phyloP scores from a whole-genome alignment of 2,888 invertebrate species.

The Venusia cambrica region DNA sequence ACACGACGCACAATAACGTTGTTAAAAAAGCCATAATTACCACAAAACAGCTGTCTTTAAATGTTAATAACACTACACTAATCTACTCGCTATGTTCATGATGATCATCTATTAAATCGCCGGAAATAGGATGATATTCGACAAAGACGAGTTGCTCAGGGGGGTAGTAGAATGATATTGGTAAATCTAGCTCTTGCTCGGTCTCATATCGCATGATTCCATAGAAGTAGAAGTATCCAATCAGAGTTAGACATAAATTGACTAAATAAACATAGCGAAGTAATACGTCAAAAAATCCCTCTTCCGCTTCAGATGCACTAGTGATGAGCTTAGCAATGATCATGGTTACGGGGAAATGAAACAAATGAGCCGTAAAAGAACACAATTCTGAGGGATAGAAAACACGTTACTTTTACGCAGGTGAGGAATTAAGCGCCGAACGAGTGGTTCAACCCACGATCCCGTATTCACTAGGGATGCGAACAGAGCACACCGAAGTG shows the following conservation, averaged over 20 bases:
- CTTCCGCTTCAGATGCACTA: neutral
- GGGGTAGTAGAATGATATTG: too few relatives aligned
- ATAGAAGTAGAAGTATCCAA: neutral
- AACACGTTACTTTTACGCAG: constrained; percentile 15
- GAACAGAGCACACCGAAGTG: too few relatives aligned
- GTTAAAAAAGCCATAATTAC: too few relatives aligned
- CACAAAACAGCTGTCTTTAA: too few relatives aligned
- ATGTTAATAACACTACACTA: too few relatives aligned
- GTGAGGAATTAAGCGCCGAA: neutral
- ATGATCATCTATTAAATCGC: too few relatives aligned
- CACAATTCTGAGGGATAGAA: constrained; percentile 1
- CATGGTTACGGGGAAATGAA: neutral
- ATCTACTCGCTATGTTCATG: too few relatives aligned
- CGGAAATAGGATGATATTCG: too few relatives aligned
- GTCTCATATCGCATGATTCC: neutral
- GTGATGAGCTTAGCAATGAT: neutral
- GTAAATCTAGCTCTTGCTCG: too few relatives aligned
- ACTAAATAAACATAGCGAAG: neutral
- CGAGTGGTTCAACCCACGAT: constrained; percentile 5
- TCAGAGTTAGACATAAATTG: neutral
- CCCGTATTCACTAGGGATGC: constrained; percentile 7
- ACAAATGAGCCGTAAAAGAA: too few relatives aligned
- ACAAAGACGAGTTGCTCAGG: too few relatives aligned
- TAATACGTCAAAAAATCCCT: neutral
- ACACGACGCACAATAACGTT: too few relatives aligned